Evolutionary conservation across 2,797 vertebrate species (phyloP), one percentile per base, ranked within the genome.

Genomic region (Pangasius djambal): DNA sequence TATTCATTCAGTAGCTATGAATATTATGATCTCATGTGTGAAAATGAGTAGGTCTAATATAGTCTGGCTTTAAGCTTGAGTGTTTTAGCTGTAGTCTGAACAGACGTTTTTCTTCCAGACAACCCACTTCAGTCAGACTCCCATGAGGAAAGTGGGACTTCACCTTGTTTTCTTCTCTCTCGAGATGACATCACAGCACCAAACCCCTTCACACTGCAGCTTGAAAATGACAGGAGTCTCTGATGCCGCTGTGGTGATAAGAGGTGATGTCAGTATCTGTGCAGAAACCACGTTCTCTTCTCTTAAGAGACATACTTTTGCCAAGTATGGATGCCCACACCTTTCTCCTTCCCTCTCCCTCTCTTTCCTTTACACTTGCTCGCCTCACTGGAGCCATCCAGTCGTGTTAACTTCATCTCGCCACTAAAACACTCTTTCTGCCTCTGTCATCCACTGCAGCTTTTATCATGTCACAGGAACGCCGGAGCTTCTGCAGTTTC

Each of bases 321-420:
- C 28, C 37, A 20, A 16, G 57, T 12, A 84, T 61, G 57, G 72
- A 28, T 63, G 40, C 75, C 81, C 44, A 85, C 83, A 82, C 74
- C 40, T 86, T 87, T 83, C 50, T 77, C 83, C 85, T 67, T 90
- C 86, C 83, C 87, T 72, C 63, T 85, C 55, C 50, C 88, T 91
- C 44, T 67, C 70, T 83, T 67, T 79, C 70, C 67, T 87, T 90
- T 88, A 88, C 88, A 85, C 87, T 78, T 88, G 74, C 75, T 91
- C 79, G 89, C 91, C 83, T 92, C 90, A 85, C 77, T 90, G 93
- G 88, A 90, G 86, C 86, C 50, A 72, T 92, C 92, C 86, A n/a
- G 89, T 90, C 85, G 8, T 5, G 52, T 92, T 92, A 92, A 65
- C 88, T 65, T 91, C 91, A 91, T 86, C 84, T 63, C 72, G 22